phyloP scores from a whole-genome alignment of 2,797 vertebrate genomes.

The Eospalax fontanierii region DNA sequence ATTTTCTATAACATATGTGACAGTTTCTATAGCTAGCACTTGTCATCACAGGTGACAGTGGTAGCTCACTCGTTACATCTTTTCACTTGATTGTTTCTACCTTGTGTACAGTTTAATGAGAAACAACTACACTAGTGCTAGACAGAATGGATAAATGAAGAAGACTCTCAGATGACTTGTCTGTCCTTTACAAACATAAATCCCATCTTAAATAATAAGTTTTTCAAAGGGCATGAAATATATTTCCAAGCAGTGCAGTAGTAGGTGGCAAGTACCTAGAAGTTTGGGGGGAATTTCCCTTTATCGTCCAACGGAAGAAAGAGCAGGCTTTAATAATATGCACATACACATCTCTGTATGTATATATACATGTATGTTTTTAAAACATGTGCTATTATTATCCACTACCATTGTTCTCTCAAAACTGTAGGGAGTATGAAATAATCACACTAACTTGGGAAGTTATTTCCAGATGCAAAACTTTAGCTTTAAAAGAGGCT shows the following conservation, averaged over 20 bases:
- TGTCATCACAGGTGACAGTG: constrained; percentile 38
- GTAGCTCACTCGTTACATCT: background rate
- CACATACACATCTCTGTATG: background rate
- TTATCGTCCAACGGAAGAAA: constrained; percentile 63
- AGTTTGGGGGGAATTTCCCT: constrained; percentile 65
- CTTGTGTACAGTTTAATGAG: constrained; percentile 50
- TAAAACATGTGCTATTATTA: constrained; percentile 54
- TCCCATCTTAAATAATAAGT: constrained; percentile 44
- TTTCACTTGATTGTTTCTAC: constrained; percentile 56
- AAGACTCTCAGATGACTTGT: background rate
- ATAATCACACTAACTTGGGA: constrained; percentile 37
- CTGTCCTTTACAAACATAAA: constrained; percentile 46
- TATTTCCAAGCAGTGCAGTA: constrained; percentile 67
- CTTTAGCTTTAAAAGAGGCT: constrained; percentile 18
- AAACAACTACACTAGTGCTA: constrained; percentile 48
- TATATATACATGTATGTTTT: background rate
- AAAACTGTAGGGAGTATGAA: constrained; percentile 50
- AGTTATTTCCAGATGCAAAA: constrained; percentile 31
- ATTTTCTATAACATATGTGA: background rate
- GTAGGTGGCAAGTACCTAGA: constrained; percentile 76
- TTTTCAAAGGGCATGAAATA: constrained; percentile 67
- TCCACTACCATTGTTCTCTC: constrained; percentile 34
- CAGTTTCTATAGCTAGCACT: constrained; percentile 53
- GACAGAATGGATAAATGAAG: constrained; percentile 20
- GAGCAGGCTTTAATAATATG: constrained; percentile 63